Conservation (phyloP, 2,888 invertebrate genomes). For the Cephus rjabovi region DNA sequence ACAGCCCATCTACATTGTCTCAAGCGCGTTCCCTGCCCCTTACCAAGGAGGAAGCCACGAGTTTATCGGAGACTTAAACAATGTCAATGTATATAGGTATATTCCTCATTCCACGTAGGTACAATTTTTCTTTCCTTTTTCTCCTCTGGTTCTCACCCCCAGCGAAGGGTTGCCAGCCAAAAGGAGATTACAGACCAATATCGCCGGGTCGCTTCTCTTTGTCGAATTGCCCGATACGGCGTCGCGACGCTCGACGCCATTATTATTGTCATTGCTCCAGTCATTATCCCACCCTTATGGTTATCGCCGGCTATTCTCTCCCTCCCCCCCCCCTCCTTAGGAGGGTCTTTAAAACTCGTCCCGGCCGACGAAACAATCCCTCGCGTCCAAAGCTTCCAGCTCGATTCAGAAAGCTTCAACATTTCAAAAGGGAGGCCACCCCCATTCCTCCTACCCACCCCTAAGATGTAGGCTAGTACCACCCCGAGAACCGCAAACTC, state of each 20-base stretch:
- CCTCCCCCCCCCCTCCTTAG: background rate
- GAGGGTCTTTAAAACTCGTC: background rate
- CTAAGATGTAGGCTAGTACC: background rate
- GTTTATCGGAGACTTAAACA: slow-evolving; percentile 50
- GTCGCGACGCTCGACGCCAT: background rate
- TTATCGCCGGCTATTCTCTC: background rate
- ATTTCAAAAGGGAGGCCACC: background rate
- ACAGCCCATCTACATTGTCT: slow-evolving; percentile 63
- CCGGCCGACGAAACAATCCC: background rate
- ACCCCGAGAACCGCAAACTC: slow-evolving; percentile 7
- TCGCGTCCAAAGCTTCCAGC: background rate
- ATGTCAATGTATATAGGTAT: slow-evolving; percentile 11
- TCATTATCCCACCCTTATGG: background rate
- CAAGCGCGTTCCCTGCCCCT: slow-evolving; percentile 36
- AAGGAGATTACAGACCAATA: background rate
- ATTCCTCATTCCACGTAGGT: background rate
- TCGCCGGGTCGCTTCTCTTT: background rate
- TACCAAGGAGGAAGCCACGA: slow-evolving; percentile 18
- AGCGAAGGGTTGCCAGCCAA: background rate
- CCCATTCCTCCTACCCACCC: background rate
- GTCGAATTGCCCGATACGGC: background rate
- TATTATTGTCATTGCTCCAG: background rate
- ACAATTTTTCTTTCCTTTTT: background rate
- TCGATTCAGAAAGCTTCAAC: background rate
- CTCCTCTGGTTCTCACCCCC: background rate